These are phyloP conservation scores for Drosophila quinaria DNA, from an alignment of 2,888 invertebrate species.

Conservation along the genomic window DNA sequence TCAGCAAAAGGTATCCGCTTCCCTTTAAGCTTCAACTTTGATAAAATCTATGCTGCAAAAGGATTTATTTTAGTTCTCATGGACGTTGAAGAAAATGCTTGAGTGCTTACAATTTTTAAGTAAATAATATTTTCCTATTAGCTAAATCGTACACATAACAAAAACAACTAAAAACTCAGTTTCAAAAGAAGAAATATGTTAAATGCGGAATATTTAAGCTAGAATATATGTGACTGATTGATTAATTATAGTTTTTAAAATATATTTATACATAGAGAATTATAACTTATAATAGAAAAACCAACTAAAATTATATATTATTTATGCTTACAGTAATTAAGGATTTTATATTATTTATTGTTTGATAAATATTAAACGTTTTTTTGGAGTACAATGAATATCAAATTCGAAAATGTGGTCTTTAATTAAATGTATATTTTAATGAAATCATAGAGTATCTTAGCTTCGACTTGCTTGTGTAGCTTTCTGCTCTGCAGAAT, in stretches of 20 bases:
- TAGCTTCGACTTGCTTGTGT: background rate
- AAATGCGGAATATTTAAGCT: too few relatives aligned
- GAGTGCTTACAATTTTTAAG: background rate
- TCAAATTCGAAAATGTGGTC: too few relatives aligned
- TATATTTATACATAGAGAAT: too few relatives aligned
- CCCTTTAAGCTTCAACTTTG: background rate
- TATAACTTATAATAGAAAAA: too few relatives aligned
- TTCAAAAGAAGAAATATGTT: background rate
- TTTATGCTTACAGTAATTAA: too few relatives aligned
- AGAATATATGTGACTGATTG: too few relatives aligned
- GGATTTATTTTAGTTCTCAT: background rate
- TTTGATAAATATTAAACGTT: too few relatives aligned
- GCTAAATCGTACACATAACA: background rate
- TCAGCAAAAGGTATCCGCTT: background rate
- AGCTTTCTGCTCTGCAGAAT: background rate
- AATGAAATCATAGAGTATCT: background rate
- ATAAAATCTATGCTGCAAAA: background rate
- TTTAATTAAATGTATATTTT: too few relatives aligned
- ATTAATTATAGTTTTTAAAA: too few relatives aligned
- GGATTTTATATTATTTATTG: too few relatives aligned
- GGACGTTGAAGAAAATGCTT: background rate
- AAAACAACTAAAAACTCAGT: background rate
- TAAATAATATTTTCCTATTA: background rate
- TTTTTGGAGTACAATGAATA: too few relatives aligned
- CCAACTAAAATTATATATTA: too few relatives aligned